Conservation (phyloP, 2,113 vertebrate genomes). For the Poeciliopsis turrubarensis region DNA sequence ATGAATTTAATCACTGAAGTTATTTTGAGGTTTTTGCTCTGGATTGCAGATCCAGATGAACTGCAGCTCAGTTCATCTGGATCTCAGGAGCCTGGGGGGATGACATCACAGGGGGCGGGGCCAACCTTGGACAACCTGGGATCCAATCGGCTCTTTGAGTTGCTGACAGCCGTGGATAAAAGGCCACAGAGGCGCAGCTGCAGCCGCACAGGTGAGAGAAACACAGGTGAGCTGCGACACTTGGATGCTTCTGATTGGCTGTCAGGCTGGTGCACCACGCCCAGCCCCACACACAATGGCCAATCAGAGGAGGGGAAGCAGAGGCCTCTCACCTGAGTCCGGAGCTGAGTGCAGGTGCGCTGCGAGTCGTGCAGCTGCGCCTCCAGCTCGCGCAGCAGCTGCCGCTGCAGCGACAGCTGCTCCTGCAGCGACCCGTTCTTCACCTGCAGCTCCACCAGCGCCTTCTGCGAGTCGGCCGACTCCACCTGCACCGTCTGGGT, state of each 20-base stretch:
- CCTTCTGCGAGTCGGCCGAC: constrained; percentile 82
- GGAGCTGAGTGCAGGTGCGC: constrained; percentile 84
- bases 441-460: constrained; percentile 83
- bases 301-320: too few species aligned
- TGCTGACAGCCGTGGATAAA: constrained; percentile 62
- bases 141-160: constrained; percentile 54
- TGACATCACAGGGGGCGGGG: constrained; percentile 8
- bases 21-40: background rate
- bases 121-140: constrained; percentile 77
- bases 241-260: constrained; percentile 12
- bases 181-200: constrained; percentile 72
- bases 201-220: constrained; percentile 53
- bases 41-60: background rate
- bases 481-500: constrained; percentile 88
- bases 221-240: background rate
- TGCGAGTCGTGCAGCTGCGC: constrained; percentile 90
- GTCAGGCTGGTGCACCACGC: too few species aligned
- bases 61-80: background rate
- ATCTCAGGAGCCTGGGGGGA: background rate
- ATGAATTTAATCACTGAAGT: too few species aligned
- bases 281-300: too few species aligned
- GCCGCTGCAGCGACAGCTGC: constrained; percentile 88
- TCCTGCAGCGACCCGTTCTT: constrained; percentile 89
- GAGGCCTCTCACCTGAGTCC: constrained; percentile 84
- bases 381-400: constrained; percentile 89